phyloP scores from a whole-genome alignment of 2,113 vertebrate genomes.

The Pungitius pungitius region DNA sequence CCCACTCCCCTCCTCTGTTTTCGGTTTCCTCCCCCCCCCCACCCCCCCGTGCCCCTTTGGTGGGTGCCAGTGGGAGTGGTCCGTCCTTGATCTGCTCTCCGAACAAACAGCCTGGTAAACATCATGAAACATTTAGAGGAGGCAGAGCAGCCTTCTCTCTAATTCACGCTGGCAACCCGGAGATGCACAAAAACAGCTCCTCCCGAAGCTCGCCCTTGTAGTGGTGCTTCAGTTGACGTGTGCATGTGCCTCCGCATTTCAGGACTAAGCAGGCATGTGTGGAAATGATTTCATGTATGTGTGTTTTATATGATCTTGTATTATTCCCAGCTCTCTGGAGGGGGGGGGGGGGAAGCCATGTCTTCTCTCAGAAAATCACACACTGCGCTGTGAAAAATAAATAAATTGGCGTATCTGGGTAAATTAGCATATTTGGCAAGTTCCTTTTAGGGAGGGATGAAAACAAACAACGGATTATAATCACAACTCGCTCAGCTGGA shows the following conservation, averaged over 20 bases:
- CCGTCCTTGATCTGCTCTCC: slow-evolving; percentile 79
- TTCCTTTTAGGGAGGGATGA: slow-evolving; percentile 19
- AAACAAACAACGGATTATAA: slow-evolving; percentile 66
- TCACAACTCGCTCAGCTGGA: slow-evolving; percentile 60
- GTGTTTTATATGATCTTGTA: not conserved
- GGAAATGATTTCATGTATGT: not conserved
- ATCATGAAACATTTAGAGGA: slow-evolving; percentile 85
- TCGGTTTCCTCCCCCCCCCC: slow-evolving; percentile 21
- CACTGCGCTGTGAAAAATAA: not conserved
- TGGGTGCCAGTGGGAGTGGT: slow-evolving; percentile 67
- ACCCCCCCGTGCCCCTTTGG: slow-evolving; percentile 8
- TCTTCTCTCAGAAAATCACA: slow-evolving; percentile 18
- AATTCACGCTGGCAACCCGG: slow-evolving; percentile 75
- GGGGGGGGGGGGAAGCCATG: slow-evolving; percentile 1
- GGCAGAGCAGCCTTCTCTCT: slow-evolving; percentile 76
- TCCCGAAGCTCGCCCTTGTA: slow-evolving; percentile 57
- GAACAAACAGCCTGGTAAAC: slow-evolving; percentile 83
- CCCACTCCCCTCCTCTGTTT: too few species aligned
- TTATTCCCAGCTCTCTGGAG: slow-evolving; percentile 11
- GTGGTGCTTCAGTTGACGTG: slow-evolving; percentile 34
- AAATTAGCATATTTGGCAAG: slow-evolving; percentile 58
- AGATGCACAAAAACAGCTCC: slow-evolving; percentile 74
- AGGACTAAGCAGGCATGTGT: not conserved
- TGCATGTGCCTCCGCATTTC: too few species aligned
- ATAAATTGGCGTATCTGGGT: slow-evolving; percentile 33